phyloP scores from a whole-genome alignment of 2,113 vertebrate species.

The Ursus arctos region DNA sequence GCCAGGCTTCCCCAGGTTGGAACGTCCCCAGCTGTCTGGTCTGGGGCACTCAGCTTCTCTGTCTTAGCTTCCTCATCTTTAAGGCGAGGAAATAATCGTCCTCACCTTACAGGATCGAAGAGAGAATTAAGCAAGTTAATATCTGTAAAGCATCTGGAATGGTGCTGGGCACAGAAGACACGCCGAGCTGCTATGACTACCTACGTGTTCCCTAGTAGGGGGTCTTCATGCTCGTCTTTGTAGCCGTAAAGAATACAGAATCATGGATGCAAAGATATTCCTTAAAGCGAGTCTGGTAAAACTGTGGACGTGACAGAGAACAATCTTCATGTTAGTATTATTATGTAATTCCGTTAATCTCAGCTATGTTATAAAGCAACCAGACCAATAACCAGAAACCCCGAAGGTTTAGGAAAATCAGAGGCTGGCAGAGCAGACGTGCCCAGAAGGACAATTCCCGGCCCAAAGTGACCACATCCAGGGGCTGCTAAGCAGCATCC shows the following conservation, averaged over 20 bases:
- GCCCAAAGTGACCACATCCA: background rate
- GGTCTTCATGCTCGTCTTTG: background rate
- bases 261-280: background rate
- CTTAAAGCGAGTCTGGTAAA: background rate
- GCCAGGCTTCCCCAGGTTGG: too few species aligned
- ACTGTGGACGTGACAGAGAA: background rate
- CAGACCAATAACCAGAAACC: background rate
- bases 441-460: background rate
- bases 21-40: background rate
- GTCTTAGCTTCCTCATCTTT: background rate
- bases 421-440: rapidly evolving
- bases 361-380: too few species aligned
- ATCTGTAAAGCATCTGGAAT: background rate
- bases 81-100: background rate
- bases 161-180: too few species aligned
- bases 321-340: too few species aligned
- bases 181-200: too few species aligned
- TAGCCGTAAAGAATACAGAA: too few species aligned
- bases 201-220: too few species aligned
- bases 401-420: background rate
- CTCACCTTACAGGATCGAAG: background rate
- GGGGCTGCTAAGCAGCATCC: background rate
- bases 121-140: background rate
- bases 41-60: too few species aligned
- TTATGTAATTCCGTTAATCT: background rate